A percentile compares a stretch with the other conserved stretches of the same genome.
phyloP scores from a whole-genome alignment of 2,797 vertebrate genomes.

The Leptoclinus maculatus region DNA sequence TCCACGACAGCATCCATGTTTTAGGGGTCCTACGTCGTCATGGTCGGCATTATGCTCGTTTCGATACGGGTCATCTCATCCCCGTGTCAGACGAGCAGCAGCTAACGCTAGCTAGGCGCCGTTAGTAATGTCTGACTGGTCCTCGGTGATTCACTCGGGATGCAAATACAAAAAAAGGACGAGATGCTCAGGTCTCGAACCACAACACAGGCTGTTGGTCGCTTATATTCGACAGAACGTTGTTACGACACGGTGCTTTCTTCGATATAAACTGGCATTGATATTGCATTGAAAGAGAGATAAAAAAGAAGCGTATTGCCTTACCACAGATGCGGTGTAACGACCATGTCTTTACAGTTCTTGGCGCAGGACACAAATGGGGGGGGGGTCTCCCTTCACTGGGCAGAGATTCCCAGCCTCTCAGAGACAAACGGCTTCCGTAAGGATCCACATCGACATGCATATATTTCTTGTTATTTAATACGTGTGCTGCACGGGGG shows the following conservation, averaged over 20 bases:
- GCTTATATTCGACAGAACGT: background rate
- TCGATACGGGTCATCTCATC: conserved; percentile 1
- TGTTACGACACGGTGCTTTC: background rate
- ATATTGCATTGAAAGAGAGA: background rate
- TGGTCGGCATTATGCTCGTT: background rate
- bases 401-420: conserved; percentile 48
- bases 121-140: conserved; percentile 68
- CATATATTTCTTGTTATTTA: conserved; percentile 10
- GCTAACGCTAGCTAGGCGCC: conserved; percentile 36
- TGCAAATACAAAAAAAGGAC: conserved; percentile 69
- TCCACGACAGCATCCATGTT: conserved; percentile 37
- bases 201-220: background rate
- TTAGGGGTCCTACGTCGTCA: background rate
- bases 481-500: background rate
- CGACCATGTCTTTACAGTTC: conserved; percentile 80
- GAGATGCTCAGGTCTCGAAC: conserved; percentile 41
- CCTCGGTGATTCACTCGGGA: conserved; percentile 70
- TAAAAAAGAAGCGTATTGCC: conserved; percentile 34
- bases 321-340: conserved; percentile 80
- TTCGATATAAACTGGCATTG: background rate
- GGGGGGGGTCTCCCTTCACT: conserved; percentile 70
- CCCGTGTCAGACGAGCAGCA: conserved; percentile 35
- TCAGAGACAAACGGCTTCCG: conserved; percentile 48
- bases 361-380: conserved; percentile 85
- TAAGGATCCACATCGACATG: conserved; percentile 24